Evolutionary conservation across 2,888 invertebrate genomes (phyloP), one percentile per base, ranked within the genome.

Genomic region (Apantesis nais): DNA sequence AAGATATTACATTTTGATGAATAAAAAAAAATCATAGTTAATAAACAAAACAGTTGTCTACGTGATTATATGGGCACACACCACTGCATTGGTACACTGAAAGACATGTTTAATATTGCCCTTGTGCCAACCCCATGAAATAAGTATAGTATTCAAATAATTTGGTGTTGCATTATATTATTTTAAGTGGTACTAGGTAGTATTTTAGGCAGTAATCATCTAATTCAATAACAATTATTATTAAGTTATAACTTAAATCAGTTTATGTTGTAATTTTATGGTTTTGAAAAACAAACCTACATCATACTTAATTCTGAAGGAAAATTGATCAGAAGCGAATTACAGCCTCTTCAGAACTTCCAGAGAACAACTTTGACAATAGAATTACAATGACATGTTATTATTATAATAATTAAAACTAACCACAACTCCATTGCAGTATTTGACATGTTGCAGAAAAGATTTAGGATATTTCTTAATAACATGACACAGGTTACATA

Each of bases 381-480:
- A 55, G 5, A 44, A 63, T n/a, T 5, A 39, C 0, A 12, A n/a
- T 37, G 22, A 16, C 1, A 22, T 41, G 25, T 41, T 41, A 8
- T 14, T 63, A 63, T 44, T 14, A 25, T 29, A 9, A 34, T 29
- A n/a, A 34, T 55, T 48, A 41, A 61, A 2, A 25, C 70, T 66
- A 29, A 79, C 79, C 34, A 31, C 4, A 22, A 65, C 55, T 63
- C 73, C 73, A 37, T 68, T 74, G 70, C 87, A 87, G 19, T 67
- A 70, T 66, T 78, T 78, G 37, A 75, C 67, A 62, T 88, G 88
- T 7, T 70, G 66, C 68, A 87, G 67, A 77, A 81, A 91, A 3
- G 77, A 69, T 77, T 89, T 89, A 1, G 83, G 85, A 70, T 90
- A 90, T 73, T 85, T 87, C 64, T 88, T 81, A 55, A 62, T 74